phyloP scores from a whole-genome alignment of 2,888 invertebrate species.

The Malthinus seriepunctatus region DNA sequence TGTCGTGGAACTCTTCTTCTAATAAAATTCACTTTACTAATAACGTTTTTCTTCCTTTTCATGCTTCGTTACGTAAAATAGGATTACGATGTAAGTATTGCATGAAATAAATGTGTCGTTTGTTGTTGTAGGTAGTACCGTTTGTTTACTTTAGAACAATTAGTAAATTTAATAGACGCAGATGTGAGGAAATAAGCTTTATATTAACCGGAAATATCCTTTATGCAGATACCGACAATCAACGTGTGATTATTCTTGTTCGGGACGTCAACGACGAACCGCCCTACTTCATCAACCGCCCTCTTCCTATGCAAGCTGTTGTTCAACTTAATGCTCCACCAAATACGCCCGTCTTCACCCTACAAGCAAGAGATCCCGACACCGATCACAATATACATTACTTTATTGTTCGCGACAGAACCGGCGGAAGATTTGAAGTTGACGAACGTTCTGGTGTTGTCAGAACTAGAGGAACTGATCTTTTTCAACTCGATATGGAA shows the following conservation, averaged over 20 bases:
- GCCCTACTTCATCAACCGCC: conserved; percentile 96
- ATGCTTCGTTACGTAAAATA: conserved; percentile 43
- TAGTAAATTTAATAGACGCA: neutral
- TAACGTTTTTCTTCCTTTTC: conserved; percentile 39
- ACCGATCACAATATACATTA: conserved; percentile 96
- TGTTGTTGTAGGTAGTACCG: neutral
- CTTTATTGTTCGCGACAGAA: conserved; percentile 91
- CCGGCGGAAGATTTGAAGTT: conserved; percentile 73
- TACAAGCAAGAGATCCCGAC: conserved; percentile 95
- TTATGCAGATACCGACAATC: conserved; percentile 85
- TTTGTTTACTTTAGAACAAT: neutral
- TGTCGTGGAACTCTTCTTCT: no score
- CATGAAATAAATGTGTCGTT: neutral
- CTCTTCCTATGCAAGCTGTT: conserved; percentile 96
- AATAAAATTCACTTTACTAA: no score
- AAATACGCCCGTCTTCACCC: conserved; percentile 95
- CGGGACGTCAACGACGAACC: conserved; percentile 97
- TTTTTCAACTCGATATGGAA: conserved; percentile 94
- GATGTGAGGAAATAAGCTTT: conserved; percentile 44
- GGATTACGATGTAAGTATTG: conserved; percentile 54
- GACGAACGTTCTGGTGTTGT: conserved; percentile 92
- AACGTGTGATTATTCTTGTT: conserved; percentile 92
- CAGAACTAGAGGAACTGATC: conserved; percentile 86
- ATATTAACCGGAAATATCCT: conserved; percentile 22
- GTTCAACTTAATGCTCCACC: conserved; percentile 94